Evolutionary conservation across 2,797 vertebrate species (phyloP).

Genomic region (Alcedo atthis): DNA sequence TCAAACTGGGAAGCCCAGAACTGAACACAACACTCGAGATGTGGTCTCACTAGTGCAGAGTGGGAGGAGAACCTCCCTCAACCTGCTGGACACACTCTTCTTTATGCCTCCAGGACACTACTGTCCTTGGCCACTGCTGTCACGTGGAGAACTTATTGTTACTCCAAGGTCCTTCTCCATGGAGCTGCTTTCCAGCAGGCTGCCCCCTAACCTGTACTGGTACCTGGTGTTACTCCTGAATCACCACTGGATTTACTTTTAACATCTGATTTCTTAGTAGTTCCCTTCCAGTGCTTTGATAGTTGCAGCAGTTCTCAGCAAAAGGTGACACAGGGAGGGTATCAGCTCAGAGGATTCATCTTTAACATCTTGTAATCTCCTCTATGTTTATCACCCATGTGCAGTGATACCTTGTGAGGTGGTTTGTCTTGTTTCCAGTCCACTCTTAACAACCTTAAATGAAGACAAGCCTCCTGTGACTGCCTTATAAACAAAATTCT

Average conservation of each 20-base stretch:
- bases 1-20: too few species aligned
- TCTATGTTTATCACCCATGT: background rate
- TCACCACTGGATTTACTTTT: background rate
- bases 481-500: background rate
- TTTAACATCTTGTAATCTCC: constrained; percentile 16
- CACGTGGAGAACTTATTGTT: too few species aligned
- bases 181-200: too few species aligned
- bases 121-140: too few species aligned
- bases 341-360: constrained; percentile 1
- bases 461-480: background rate
- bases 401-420: background rate
- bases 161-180: too few species aligned
- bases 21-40: too few species aligned
- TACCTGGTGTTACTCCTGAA: background rate
- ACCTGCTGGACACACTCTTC: too few species aligned
- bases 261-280: constrained; percentile 13
- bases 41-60: too few species aligned
- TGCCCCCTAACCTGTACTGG: too few species aligned
- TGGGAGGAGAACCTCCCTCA: too few species aligned
- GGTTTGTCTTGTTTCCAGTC: background rate
- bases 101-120: too few species aligned
- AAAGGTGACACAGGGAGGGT: constrained; percentile 3
- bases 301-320: constrained; percentile 4
- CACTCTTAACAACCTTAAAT: background rate
- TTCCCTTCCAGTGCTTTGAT: constrained; percentile 24